A percentile compares a stretch with the other conserved stretches of the same genome.
These are phyloP conservation scores for Machimus rusticus DNA, from an alignment of 2,888 invertebrate genomes.

Conservation along the genomic window DNA sequence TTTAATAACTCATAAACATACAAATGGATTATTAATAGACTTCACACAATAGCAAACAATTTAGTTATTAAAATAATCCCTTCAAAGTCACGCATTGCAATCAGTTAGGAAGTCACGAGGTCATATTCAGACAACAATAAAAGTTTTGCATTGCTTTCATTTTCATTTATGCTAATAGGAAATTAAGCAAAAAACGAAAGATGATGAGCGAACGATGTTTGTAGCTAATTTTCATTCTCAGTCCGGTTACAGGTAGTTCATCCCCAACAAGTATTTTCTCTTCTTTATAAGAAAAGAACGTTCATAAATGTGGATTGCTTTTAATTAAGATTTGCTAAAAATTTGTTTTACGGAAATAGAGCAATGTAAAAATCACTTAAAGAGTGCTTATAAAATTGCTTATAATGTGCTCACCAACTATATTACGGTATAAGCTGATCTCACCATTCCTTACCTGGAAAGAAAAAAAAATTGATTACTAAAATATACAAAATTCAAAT, in stretches of 20 bases:
- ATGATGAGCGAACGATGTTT: too few species aligned
- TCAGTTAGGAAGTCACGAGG: background rate
- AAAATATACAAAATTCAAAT: background rate
- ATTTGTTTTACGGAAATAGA: background rate
- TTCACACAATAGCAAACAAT: too few species aligned
- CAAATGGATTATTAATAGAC: too few species aligned
- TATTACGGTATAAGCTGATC: background rate
- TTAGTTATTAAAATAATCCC: background rate
- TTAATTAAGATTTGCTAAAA: background rate
- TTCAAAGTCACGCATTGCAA: background rate
- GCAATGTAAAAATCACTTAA: background rate
- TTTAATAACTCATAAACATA: too few species aligned
- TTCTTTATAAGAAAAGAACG: background rate
- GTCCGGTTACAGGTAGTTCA: too few species aligned
- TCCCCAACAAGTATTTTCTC: too few species aligned
- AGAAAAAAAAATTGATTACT: background rate
- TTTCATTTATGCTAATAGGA: background rate
- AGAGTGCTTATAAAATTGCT: background rate
- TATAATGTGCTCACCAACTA: background rate
- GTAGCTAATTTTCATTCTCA: too few species aligned
- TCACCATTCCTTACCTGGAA: constrained; percentile 20
- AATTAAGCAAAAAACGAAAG: too few species aligned
- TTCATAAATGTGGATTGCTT: too few species aligned
- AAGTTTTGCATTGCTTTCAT: background rate
- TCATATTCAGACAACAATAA: background rate